These are phyloP conservation scores for Lepidurus apus DNA, from an alignment of 1,140 invertebrate species.

Conservation along the genomic window DNA sequence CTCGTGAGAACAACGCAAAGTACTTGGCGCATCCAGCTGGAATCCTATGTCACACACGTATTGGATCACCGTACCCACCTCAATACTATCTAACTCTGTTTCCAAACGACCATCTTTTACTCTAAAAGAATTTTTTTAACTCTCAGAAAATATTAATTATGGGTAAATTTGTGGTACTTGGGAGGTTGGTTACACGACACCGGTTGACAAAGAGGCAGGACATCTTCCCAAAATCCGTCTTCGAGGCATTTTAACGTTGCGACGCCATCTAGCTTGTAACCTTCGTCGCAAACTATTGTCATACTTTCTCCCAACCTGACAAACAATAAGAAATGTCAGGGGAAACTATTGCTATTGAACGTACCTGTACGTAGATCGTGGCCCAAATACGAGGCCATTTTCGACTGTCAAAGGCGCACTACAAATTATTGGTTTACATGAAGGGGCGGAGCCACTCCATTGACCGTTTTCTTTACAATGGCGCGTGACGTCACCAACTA, in stretches of 20 bases:
- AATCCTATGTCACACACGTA: conserved; percentile 38
- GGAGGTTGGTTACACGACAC: conserved; percentile 38
- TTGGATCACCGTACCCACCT: conserved; percentile 34
- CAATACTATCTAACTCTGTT: conserved; percentile 19
- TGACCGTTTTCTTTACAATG: conserved; percentile 50
- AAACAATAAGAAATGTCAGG: background rate
- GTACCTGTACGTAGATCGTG: background rate
- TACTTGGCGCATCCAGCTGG: conserved; percentile 26
- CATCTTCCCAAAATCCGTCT: conserved; percentile 46
- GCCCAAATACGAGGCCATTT: conserved; percentile 20
- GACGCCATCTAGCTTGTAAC: conserved; percentile 46
- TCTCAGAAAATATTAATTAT: background rate
- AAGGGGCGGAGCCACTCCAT: conserved; percentile 45
- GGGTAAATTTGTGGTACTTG: background rate
- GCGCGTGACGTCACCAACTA: conserved; percentile 47
- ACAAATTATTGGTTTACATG: conserved; percentile 41
- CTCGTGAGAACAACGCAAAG: conserved; percentile 31
- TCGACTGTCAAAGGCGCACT: conserved; percentile 29
- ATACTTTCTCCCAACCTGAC: conserved; percentile 35
- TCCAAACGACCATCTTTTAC: conserved; percentile 29
- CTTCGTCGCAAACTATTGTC: conserved; percentile 44
- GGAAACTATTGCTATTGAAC: background rate
- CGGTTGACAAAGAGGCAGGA: conserved; percentile 38
- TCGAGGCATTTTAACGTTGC: conserved; percentile 45
- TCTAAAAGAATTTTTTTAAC: background rate